Evolutionary conservation across 2,797 vertebrate species (phyloP), one percentile per base, ranked within the genome.

Genomic region (Graptemys geographica): DNA sequence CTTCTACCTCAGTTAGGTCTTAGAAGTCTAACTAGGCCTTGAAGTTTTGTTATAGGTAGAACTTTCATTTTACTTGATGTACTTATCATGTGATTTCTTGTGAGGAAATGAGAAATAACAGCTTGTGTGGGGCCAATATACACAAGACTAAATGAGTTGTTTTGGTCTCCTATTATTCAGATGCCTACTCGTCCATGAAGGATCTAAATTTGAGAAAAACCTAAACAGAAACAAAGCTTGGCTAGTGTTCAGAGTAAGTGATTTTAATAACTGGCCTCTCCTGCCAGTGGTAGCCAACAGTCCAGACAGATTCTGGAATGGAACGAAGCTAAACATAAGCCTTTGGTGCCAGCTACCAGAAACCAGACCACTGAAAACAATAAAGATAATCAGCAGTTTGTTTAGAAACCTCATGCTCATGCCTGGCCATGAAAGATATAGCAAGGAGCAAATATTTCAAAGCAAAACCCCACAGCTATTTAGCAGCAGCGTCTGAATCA

Each of bases 321-420:
- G 49, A 93, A 27, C 7, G 72, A 53, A n/a, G 16, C 86, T 94
- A 47, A 83, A 53, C 92, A 69, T 25, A 79, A 84, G 13, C 13
- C 62, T 87, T 83, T 28, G 10, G 27, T 80, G 80, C 76, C 51
- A 85, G 53, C 80, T 86, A 62, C 57, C 89, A 95, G 69, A 95
- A 95, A 79, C 10, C 51, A 93, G 53, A 90, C 12, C 33, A 72
- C 18, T 51, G n/a, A 88, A 91, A 95, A 72, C 41, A 82, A 62
- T 53, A 55, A 85, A 80, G 27, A 41, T 4, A 69, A 59, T 28
- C 51, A 83, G 37, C 23, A 92, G 28, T 18, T 72, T 87, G 4
- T 80, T 55, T 65, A 85, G 37, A 90, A 94, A 62, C 23, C 28
- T 89, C 88, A 79, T 1, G 4, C 72, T 33, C 12, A 3, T 27